Base-by-base conservation (phyloP, 1,140 invertebrate species). In the Drosophila orosa region DNA sequence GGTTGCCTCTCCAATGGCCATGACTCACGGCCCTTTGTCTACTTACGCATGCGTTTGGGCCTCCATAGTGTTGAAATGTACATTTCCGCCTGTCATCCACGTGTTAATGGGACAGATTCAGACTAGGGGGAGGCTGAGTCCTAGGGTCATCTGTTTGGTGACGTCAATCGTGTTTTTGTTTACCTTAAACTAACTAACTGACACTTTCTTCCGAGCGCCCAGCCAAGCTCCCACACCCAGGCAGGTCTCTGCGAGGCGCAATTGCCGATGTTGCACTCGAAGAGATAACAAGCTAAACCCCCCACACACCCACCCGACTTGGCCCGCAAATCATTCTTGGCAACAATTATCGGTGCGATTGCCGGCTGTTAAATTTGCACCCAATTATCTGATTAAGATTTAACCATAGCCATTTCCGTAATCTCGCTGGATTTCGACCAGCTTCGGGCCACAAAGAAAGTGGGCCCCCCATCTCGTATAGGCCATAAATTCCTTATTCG, bases 271-370 rank as follows among this genome's bases (percentile, higher is more conserved):
- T 65, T 74, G 48, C 52, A 59, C 29, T 39, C 27, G 24, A 25
- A 52, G 42, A 50, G 77, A 84, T 75, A 86, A 67, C 54, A 55
- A 52, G n/a, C 59, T 50, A 45, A 69, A 58, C 35, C 54, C 39
- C 19, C 35, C 39, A 54, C 57, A 62, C 69, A 50, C 61, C 48
- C 27, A 42, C 55, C 69, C 58, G 80, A 65, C 57, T 63, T 40
- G 19, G 35, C 25, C 31, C 37, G 52, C 24, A 40, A 50, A 58
- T 65, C 47, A 69, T 81, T 86, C 85, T 80, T 86, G 83, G 83
- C 84, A 86, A 86, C 83, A 79, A 78, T 83, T 86, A 87, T 86
- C 79, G 52, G 78, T 69, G 82, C 67, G 39, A 73, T 66, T 61
- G 50, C 50, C 40, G 37, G 37, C 27, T 45, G 71, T 57, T 71